Evolutionary conservation across 2,888 invertebrate species (phyloP).

Genomic region (Eupithecia insigniata): DNA sequence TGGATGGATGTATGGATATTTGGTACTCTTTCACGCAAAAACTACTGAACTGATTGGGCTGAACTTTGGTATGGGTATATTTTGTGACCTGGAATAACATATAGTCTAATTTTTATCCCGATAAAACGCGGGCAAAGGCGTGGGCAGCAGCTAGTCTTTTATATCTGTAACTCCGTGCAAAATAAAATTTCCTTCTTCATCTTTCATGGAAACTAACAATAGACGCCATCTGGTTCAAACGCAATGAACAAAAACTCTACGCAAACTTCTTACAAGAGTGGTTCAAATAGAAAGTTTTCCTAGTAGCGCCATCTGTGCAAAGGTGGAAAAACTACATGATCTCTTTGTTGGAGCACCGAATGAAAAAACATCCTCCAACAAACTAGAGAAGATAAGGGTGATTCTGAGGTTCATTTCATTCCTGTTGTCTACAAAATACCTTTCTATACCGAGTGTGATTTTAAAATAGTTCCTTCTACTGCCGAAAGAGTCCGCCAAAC

Average conservation of each 20-base stretch:
- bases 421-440: neutral
- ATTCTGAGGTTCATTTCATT: neutral
- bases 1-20: too few relatives aligned
- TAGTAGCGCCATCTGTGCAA: conserved; percentile 30
- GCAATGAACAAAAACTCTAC: conserved; percentile 6
- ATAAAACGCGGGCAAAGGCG: too few relatives aligned
- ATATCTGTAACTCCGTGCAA: too few relatives aligned
- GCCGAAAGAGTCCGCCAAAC: neutral
- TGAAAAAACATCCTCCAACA: neutral
- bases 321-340: neutral
- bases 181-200: too few relatives aligned
- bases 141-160: too few relatives aligned
- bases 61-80: too few relatives aligned
- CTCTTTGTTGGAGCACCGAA: neutral
- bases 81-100: too few relatives aligned
- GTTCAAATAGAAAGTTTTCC: conserved; percentile 11
- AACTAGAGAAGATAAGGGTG: neutral
- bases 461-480: neutral
- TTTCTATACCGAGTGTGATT: neutral
- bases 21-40: too few relatives aligned
- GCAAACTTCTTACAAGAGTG: conserved; percentile 4
- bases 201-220: too few relatives aligned
- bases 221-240: conserved; percentile 26
- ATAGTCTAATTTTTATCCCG: too few relatives aligned
- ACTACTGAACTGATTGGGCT: too few relatives aligned